A percentile compares a stretch with the other conserved stretches of the same genome.
These are phyloP conservation scores for Schizaphis graminum DNA, from an alignment of 2,888 invertebrate genomes.

Conservation along the genomic window DNA sequence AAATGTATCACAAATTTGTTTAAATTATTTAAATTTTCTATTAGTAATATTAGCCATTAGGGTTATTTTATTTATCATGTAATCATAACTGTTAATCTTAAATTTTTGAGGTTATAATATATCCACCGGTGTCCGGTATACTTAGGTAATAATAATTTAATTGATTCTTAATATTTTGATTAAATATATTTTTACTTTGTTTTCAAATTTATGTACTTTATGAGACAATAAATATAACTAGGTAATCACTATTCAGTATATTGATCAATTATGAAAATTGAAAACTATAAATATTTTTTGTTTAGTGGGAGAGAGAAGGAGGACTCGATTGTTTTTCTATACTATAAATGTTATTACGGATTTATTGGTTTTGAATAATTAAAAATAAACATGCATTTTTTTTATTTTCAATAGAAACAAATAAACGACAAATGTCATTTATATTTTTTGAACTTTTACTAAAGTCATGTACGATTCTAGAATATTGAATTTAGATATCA, in stretches of 20 bases:
- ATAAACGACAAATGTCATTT: background rate
- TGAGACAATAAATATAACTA: background rate
- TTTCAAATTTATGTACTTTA: background rate
- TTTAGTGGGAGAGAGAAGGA: background rate
- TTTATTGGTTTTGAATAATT: background rate
- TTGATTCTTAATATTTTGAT: background rate
- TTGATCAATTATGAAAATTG: background rate
- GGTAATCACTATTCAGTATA: background rate
- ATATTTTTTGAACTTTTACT: background rate
- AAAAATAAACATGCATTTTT: too few relatives aligned
- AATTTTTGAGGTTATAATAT: background rate
- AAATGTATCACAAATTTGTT: background rate
- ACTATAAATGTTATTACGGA: background rate
- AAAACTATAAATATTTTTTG: background rate
- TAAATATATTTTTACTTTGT: background rate
- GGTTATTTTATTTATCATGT: background rate
- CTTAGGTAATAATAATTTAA: background rate
- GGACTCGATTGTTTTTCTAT: background rate
- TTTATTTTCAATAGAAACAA: background rate
- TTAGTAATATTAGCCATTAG: background rate
- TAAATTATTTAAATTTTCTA: background rate
- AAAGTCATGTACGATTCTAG: background rate
- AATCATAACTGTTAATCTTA: background rate
- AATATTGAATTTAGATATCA: background rate
- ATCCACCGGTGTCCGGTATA: background rate